Percentiles rank a stretch among this genome's conserved stretches.
These are phyloP conservation scores for Bucco capensis DNA, from an alignment of 2,113 vertebrate species.

Conservation along the genomic window DNA sequence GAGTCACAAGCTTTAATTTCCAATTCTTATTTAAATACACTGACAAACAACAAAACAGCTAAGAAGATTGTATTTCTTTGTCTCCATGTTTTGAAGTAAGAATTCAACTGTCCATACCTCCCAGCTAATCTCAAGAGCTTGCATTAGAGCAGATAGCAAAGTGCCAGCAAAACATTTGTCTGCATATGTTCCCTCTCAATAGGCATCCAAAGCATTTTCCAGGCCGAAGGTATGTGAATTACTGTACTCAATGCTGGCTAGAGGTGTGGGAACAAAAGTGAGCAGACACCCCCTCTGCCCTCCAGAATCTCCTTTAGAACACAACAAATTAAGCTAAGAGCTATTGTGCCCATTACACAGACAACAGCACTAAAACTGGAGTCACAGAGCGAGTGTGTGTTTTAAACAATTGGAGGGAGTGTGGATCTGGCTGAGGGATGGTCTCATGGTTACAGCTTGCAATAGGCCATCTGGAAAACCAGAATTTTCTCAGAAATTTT, in stretches of 20 bases:
- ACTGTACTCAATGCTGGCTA: neutral
- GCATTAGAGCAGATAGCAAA: neutral
- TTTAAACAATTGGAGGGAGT: neutral
- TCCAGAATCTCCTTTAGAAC: neutral
- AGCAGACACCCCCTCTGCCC: neutral
- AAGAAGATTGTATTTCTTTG: neutral
- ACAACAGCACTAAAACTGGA: neutral
- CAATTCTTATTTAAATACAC: slow-evolving; percentile 49
- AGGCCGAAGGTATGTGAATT: neutral
- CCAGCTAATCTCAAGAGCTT: neutral
- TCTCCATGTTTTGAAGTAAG: neutral
- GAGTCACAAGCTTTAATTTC: slow-evolving; percentile 20
- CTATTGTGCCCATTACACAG: neutral
- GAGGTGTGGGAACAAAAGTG: neutral
- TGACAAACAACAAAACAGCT: neutral
- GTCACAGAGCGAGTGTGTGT: neutral
- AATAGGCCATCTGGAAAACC: neutral
- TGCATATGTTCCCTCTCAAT: neutral
- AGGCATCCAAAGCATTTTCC: neutral
- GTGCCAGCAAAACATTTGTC: neutral
- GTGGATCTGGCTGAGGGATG: neutral
- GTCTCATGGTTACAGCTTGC: neutral
- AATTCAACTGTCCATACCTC: neutral
- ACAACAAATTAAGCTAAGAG: neutral
- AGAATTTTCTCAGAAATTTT: neutral